phyloP scores from a whole-genome alignment of 2,113 vertebrate genomes.

The Redunca redunca region DNA sequence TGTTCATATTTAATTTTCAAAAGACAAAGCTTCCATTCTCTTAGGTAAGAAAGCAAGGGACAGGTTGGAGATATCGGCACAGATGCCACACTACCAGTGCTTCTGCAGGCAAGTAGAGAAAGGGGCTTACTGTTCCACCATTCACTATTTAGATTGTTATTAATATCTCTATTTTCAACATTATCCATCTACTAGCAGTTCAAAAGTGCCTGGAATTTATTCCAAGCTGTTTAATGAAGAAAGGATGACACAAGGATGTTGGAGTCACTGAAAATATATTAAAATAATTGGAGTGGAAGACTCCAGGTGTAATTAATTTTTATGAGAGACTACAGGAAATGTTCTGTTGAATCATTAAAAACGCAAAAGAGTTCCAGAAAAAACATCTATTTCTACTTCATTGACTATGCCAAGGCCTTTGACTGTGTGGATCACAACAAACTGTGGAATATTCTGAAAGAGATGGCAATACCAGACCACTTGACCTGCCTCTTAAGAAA shows the following conservation, averaged over 20 bases:
- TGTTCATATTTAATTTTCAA: not conserved
- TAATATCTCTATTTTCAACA: not conserved
- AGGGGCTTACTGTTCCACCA: not conserved
- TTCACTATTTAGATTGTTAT: not conserved
- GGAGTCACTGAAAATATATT: not conserved
- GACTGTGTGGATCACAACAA: not conserved
- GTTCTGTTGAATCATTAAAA: not conserved
- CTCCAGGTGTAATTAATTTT: not conserved
- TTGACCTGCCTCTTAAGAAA: not conserved
- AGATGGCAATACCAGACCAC: not conserved
- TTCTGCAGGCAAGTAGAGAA: not conserved
- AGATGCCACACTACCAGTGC: fast-evolving
- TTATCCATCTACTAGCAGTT: not conserved
- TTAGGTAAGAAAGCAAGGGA: not conserved
- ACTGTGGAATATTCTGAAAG: not conserved
- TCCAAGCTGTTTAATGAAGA: not conserved
- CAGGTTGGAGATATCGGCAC: fast-evolving
- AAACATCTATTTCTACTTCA: not conserved
- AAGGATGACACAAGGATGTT: not conserved
- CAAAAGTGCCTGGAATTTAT: not conserved
- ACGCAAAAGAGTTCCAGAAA: not conserved
- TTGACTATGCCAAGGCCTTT: not conserved
- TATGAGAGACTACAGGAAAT: not conserved
- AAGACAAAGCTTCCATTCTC: not conserved
- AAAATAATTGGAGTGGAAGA: not conserved